Evolutionary conservation across 2,888 invertebrate genomes (phyloP), one percentile per base, ranked within the genome.

Genomic region (Polia nebulosa): DNA sequence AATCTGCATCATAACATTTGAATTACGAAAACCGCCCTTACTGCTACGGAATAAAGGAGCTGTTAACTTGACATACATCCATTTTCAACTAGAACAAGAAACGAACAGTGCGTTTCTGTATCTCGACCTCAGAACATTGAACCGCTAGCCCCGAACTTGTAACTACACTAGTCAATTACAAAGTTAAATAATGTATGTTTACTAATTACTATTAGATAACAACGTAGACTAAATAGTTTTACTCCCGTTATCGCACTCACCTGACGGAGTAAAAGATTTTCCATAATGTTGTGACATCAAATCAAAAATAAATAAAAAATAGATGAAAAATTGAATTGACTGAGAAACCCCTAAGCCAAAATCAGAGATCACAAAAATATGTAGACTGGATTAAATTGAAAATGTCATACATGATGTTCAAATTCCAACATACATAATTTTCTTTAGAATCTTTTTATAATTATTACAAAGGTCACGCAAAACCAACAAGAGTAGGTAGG

Each of bases 171-270:
- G 53, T 73, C 44, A 59, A 45, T 72, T 51, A 52, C n/a, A 36
- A 56, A n/a, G 34, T 47, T 11, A n/a, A 32, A 9, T 44, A 27
- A 32, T 32, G 3, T 15, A 22, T 34, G 27, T 66, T 49, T 55
- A 49, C n/a, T 66, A 59, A 56, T 59, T 36, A 51, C 20, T 27
- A 7, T 20, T 39, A 47, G 45, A 68, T 67, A 60, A 41, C 32
- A 57, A 32, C 45, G 55, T 56, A 25, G 25, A 47, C 22, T 47
- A 29, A 67, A 39, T 55, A n/a, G 32, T 36, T 32, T 49, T 27
- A 59, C 39, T 36, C 3, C 11, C 7, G 36, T 34, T 75, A 59
- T 55, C 47, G 17, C 11, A 29, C 32, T 44, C 44, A 49, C 44
- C 47, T 59, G 44, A 51, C 22, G 32, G n/a, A 17, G n/a, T 36